A percentile compares a stretch with the other conserved stretches of the same genome.
These are phyloP conservation scores for Nyctibius bracteatus DNA, from an alignment of 2,113 vertebrate genomes.

Conservation along the genomic window DNA sequence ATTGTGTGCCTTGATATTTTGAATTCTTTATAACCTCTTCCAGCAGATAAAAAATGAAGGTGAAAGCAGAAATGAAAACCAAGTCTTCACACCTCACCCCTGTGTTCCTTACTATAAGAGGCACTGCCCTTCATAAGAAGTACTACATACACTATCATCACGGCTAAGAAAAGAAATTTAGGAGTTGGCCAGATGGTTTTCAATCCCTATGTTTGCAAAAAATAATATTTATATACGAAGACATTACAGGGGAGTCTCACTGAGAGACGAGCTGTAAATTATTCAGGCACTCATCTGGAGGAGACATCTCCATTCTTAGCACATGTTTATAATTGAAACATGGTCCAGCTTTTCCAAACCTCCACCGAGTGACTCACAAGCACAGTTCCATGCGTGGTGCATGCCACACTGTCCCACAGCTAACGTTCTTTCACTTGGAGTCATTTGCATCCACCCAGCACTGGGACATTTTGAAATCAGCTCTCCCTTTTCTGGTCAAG, in stretches of 20 bases:
- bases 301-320: neutral
- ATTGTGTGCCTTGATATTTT: neutral
- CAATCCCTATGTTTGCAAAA: neutral
- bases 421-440: neutral
- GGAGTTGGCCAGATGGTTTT: neutral
- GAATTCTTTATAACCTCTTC: neutral
- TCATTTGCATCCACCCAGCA: neutral
- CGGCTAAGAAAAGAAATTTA: neutral
- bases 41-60: neutral
- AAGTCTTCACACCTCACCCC: neutral
- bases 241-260: neutral
- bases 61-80: neutral
- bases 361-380: neutral
- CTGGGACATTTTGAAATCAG: neutral
- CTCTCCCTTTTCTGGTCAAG: neutral
- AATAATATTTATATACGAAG: slow-evolving; percentile 8
- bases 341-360: neutral
- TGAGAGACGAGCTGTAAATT: slow-evolving; percentile 1
- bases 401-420: neutral
- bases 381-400: neutral
- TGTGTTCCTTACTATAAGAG: neutral
- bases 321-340: slow-evolving; percentile 14
- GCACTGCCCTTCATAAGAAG: neutral
- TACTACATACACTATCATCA: neutral
- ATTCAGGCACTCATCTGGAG: neutral